Evolutionary conservation across 2,888 invertebrate species (phyloP).

Genomic region (Pediacus dermestoides): DNA sequence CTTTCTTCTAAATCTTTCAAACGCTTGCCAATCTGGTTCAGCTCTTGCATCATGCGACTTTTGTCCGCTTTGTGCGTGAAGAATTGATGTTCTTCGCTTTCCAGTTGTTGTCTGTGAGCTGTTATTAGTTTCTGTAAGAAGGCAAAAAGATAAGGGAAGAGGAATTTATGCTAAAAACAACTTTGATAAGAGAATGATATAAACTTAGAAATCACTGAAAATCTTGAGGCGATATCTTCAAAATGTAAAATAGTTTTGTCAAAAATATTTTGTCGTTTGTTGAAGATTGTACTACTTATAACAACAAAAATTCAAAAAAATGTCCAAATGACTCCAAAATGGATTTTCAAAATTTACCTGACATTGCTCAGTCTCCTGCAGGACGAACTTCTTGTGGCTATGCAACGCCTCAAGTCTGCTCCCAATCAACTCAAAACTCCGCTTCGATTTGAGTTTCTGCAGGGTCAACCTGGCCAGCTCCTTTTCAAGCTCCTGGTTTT

Average conservation of each 20-base stretch:
- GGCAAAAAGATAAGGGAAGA: neutral
- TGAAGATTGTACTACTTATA: neutral
- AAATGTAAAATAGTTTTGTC: slow-evolving; percentile 9
- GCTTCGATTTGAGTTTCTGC: slow-evolving; percentile 50
- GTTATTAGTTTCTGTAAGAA: slow-evolving; percentile 58
- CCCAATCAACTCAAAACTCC: slow-evolving; percentile 49
- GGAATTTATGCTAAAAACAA: no score
- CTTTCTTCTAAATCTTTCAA: slow-evolving; percentile 49
- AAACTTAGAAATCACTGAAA: no score
- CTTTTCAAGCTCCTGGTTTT: slow-evolving; percentile 59
- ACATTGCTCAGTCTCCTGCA: slow-evolving; percentile 56
- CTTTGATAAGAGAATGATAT: no score
- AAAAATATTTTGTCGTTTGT: slow-evolving; percentile 1
- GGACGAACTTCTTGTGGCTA: slow-evolving; percentile 54
- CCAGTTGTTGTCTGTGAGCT: slow-evolving; percentile 66
- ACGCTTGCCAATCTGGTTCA: slow-evolving; percentile 52
- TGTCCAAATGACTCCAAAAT: neutral
- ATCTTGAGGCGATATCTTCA: no score
- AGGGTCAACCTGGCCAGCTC: slow-evolving; percentile 53
- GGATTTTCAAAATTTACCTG: slow-evolving; percentile 43
- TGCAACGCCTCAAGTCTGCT: slow-evolving; percentile 41
- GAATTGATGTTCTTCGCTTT: slow-evolving; percentile 60
- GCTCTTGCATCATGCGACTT: slow-evolving; percentile 50
- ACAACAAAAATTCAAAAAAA: neutral
- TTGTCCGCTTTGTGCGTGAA: slow-evolving; percentile 48